Base-by-base conservation (phyloP, 2,113 vertebrate species). In the Xiphophorus maculatus region DNA sequence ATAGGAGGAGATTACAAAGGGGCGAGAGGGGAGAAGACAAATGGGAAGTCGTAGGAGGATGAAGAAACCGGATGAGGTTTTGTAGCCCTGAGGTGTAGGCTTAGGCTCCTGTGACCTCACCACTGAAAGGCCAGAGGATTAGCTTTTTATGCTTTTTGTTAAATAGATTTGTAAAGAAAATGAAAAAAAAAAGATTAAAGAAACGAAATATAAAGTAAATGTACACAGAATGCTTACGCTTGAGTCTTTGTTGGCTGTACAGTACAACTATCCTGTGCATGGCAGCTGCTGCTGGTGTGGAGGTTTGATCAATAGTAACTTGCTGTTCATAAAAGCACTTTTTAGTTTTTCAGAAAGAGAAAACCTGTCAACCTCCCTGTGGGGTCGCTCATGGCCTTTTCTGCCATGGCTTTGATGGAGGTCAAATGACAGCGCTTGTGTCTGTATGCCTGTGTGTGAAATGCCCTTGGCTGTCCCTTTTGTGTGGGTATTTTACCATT, bases 31-130 rank as follows among this genome's bases (percentile, higher is more conserved):
- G 81, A 67, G 66, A 72, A 80, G 81, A 68, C 77, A 76, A 37
- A 58, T 74, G 76, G 84, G 74, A 79, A 63, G 65, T 35, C 77
- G 63, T 63, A 61, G 85, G 73, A 73, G 80, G 74, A 81, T 74
- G 79, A 61, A 77, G 63, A 83, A 81, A 86, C 81, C 80, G 80
- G 85, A 85, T 72, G 80, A 87, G 74, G 87, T 89, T 87, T 89
- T 80, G 0, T 14, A 84, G 85, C 82, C 89, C 87, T 0, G 71
- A 82, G 88, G 88, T 83, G 84, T 69, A 75, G 84, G 81, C 80
- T 85, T 82, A 88, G 87, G 88, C 81, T 66, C 32, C 77, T 71
- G 27, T 85, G 85, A 87, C 87, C 87, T 89, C 73, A 62, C 63
- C 13, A 66, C 76, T 79, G 81, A 89, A 87, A 85, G 77, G 75